Percentiles rank a stretch among this genome's conserved stretches.
Conservation (phyloP, 1,140 invertebrate genomes). For the Solenopsis fugax region DNA sequence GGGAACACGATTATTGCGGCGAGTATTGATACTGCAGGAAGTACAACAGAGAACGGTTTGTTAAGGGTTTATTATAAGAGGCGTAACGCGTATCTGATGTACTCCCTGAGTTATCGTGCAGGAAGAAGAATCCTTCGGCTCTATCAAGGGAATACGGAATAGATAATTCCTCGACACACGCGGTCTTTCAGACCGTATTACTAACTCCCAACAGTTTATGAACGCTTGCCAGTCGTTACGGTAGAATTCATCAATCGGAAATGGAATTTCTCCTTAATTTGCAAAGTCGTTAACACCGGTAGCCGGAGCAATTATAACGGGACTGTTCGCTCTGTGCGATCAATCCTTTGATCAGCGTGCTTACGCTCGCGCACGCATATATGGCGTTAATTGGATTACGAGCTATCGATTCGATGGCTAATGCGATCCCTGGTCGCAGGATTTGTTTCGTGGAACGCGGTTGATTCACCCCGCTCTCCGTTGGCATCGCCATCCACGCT, state of each 20-base stretch:
- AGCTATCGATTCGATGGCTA: constrained; percentile 71
- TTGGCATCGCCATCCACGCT: constrained; percentile 9
- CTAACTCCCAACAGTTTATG: constrained; percentile 13
- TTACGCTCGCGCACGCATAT: constrained; percentile 50
- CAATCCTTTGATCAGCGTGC: constrained; percentile 74
- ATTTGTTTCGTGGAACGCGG: constrained; percentile 27
- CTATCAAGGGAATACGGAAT: neutral
- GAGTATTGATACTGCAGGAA: constrained; percentile 51
- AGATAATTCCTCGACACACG: constrained; percentile 21
- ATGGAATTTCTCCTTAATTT: constrained; percentile 74
- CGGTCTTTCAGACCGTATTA: neutral
- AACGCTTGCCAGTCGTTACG: constrained; percentile 23
- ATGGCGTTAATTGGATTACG: constrained; percentile 77
- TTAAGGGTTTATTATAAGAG: constrained; percentile 36
- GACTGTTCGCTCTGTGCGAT: constrained; percentile 69
- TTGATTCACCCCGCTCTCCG: constrained; percentile 5
- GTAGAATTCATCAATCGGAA: constrained; percentile 62
- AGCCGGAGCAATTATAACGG: constrained; percentile 74
- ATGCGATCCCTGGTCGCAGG: constrained; percentile 64
- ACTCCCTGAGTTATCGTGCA: constrained; percentile 40
- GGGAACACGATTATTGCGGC: constrained; percentile 4
- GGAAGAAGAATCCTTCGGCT: constrained; percentile 28
- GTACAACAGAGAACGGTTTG: constrained; percentile 15
- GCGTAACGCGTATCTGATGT: constrained; percentile 8
- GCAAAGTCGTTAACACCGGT: constrained; percentile 72